Percentiles rank a stretch among this genome's conserved stretches.
phyloP scores from a whole-genome alignment of 2,888 invertebrate genomes.

The Tenodera sinensis region DNA sequence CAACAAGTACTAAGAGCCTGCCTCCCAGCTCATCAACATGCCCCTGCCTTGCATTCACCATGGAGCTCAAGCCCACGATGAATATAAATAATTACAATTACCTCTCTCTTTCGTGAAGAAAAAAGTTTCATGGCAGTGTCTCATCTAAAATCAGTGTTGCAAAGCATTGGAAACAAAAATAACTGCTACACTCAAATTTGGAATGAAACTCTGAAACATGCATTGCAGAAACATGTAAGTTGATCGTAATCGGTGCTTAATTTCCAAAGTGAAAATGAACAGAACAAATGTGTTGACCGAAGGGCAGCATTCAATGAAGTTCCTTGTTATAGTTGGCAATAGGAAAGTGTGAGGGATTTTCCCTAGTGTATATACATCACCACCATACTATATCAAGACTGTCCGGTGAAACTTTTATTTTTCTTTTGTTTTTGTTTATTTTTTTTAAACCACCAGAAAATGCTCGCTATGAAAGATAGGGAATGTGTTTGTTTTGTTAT shows the following conservation, averaged over 20 bases:
- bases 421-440: neutral
- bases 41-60: neutral
- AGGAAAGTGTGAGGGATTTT: neutral
- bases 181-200: neutral
- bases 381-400: neutral
- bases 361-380: neutral
- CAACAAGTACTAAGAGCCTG: neutral
- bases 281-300: neutral
- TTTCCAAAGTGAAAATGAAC: slow-evolving; percentile 7
- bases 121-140: neutral
- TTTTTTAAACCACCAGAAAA: neutral
- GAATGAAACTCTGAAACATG: neutral
- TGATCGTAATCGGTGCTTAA: slow-evolving; percentile 14
- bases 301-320: slow-evolving; percentile 18
- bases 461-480: slow-evolving; percentile 18
- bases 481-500: slow-evolving; percentile 25
- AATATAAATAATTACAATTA: neutral
- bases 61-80: neutral
- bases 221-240: neutral
- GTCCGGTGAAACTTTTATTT: neutral
- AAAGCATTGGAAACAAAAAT: neutral
- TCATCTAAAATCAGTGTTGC: neutral
- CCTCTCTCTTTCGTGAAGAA: neutral
- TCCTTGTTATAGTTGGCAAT: slow-evolving; percentile 20
- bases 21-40: neutral